Evolutionary conservation across 2,113 vertebrate species (phyloP).

Genomic region (Thamnophis sirtalis): DNA sequence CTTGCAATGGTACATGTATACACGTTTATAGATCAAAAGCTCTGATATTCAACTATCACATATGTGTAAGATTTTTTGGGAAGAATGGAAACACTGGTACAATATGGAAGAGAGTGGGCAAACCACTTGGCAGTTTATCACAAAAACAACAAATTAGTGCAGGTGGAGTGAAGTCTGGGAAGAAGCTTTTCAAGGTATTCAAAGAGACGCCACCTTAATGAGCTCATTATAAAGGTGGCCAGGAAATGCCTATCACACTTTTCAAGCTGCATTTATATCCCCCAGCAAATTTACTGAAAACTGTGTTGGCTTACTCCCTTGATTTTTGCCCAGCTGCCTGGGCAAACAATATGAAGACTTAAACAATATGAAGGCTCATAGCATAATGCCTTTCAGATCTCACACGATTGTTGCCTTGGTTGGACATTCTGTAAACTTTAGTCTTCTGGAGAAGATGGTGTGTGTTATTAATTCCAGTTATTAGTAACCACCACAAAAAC

Average conservation of each 20-base stretch:
- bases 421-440: background rate
- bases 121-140: background rate
- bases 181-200: background rate
- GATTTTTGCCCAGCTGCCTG: background rate
- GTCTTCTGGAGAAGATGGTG: background rate
- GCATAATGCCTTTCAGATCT: background rate
- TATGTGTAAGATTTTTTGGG: background rate
- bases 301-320: background rate
- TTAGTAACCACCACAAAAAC: background rate
- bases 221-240: background rate
- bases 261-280: background rate
- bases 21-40: background rate
- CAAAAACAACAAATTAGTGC: background rate
- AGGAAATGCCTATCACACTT: background rate
- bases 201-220: background rate
- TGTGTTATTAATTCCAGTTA: background rate
- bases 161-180: background rate
- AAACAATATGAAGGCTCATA: background rate
- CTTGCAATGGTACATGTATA: background rate
- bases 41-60: background rate
- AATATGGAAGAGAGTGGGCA: background rate
- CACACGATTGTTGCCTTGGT: background rate
- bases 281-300: background rate
- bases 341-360: background rate
- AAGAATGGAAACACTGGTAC: background rate